phyloP scores from a whole-genome alignment of 2,888 invertebrate species.

The Suillia variegata region DNA sequence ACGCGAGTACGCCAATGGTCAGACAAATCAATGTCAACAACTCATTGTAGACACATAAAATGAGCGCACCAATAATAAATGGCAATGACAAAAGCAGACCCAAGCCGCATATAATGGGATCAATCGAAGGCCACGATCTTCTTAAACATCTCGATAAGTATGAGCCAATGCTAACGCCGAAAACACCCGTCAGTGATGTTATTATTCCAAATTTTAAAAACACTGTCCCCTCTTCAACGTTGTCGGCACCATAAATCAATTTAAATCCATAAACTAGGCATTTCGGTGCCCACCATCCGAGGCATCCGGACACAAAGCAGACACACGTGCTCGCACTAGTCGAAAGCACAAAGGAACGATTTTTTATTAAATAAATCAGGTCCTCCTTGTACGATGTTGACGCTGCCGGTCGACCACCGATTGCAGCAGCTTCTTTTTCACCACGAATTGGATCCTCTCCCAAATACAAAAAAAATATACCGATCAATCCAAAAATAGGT shows the following conservation, averaged over 20 bases:
- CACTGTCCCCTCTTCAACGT: not conserved
- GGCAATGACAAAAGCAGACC: not conserved
- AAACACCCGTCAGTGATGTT: not conserved
- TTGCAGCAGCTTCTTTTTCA: not conserved
- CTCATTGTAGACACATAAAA: not conserved
- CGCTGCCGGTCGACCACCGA: not conserved
- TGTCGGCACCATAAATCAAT: not conserved
- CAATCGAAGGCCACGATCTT: not conserved
- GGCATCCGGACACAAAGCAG: not conserved
- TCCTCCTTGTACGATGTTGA: not conserved
- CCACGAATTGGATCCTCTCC: not conserved
- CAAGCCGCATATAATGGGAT: not conserved
- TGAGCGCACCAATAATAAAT: not conserved
- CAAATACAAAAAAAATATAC: not conserved
- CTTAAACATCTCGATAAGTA: not conserved
- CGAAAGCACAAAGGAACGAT: not conserved
- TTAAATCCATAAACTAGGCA: not conserved
- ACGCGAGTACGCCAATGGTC: not conserved
- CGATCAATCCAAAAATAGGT: not conserved
- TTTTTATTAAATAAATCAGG: not conserved
- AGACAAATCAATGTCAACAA: not conserved
- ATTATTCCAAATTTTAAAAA: not conserved
- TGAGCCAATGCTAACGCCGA: not conserved
- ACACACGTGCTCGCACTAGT: not conserved
- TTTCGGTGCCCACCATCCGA: not conserved